Evolutionary conservation across 2,797 vertebrate genomes (phyloP), one percentile per base, ranked within the genome.

Genomic region (Oryzias dopingdopingensis): DNA sequence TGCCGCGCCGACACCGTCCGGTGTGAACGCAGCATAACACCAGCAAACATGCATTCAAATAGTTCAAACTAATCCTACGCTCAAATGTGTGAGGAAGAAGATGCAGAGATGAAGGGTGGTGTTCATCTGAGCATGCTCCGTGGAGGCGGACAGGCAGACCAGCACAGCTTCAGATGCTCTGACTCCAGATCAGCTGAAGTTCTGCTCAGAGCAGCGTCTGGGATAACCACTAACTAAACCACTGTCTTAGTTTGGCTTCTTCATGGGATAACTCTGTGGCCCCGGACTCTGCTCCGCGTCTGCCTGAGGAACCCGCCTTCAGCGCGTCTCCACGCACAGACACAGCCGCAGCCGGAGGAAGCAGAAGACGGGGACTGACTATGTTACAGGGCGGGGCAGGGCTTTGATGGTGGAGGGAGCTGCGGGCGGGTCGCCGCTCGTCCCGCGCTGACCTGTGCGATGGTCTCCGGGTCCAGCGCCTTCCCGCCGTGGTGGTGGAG

Each of bases 391-490:
- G 88, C 79, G 29, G 89, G 86, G 88, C 88, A 88, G 89, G 88
- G 86, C 86, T 85, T 85, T 83, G 88, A 89, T 86, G 90, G 77
- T 86, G 87, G 83, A 82, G 90, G 86, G 81, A 86, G 86, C 85
- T 79, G 83, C 80, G 80, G 79, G 82, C 61, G 80, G 70, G 80
- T 84, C 86, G 85, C 87, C 82, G 81, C 89, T 89, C 83, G 87
- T 90, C 89, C 89, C 78, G 74, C 87, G 87, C 90, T 92, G 86
- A 99, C 97, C 97, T 99, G 97, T 93, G 97, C 96, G 88, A 99
- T 99, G 68, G 95, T 95, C 88, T 99, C 97, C 40, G 97, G 95
- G 62, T 99, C 97, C 90, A 99, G 90, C 6, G 94, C 89, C 84
- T 98, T 99, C 82, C 85, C 80, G 1, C 95, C 90, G 32, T 37